Conservation (phyloP, 2,888 invertebrate genomes). For the Pristionchus arcanus region DNA sequence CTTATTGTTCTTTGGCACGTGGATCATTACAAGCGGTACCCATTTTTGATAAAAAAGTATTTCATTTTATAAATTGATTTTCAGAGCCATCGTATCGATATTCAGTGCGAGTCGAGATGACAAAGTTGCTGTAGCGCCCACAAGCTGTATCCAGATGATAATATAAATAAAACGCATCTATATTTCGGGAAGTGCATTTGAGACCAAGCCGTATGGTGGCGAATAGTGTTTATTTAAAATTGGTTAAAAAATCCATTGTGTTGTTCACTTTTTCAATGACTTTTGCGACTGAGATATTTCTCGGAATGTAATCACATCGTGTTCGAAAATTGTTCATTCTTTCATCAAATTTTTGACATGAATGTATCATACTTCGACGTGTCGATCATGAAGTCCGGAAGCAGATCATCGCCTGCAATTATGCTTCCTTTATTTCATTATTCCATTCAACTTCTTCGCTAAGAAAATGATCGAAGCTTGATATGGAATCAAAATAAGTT, state of each 20-base stretch:
- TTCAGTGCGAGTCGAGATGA: not conserved
- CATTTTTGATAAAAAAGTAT: too few relatives aligned
- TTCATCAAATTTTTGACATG: not conserved
- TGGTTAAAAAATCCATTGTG: too few relatives aligned
- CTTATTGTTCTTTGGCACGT: not conserved
- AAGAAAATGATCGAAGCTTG: not conserved
- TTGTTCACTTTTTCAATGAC: too few relatives aligned
- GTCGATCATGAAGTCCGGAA: conserved; percentile 91
- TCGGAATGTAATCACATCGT: too few relatives aligned
- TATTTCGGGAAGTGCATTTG: too few relatives aligned
- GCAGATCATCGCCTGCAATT: conserved; percentile 83
- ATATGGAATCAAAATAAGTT: not conserved
- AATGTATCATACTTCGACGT: not conserved
- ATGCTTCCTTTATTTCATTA: not conserved
- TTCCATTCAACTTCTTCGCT: not conserved
- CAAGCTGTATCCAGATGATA: too few relatives aligned
- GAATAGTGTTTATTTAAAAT: too few relatives aligned
- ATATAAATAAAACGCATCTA: too few relatives aligned
- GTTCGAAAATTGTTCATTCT: too few relatives aligned
- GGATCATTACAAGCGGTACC: not conserved
- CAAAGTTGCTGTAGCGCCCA: too few relatives aligned
- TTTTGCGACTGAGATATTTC: too few relatives aligned
- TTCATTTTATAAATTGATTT: not conserved
- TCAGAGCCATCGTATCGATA: not conserved
- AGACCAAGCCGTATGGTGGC: too few relatives aligned